These are phyloP conservation scores for Ciconia maguari DNA, from an alignment of 2,113 vertebrate species.

Conservation along the genomic window DNA sequence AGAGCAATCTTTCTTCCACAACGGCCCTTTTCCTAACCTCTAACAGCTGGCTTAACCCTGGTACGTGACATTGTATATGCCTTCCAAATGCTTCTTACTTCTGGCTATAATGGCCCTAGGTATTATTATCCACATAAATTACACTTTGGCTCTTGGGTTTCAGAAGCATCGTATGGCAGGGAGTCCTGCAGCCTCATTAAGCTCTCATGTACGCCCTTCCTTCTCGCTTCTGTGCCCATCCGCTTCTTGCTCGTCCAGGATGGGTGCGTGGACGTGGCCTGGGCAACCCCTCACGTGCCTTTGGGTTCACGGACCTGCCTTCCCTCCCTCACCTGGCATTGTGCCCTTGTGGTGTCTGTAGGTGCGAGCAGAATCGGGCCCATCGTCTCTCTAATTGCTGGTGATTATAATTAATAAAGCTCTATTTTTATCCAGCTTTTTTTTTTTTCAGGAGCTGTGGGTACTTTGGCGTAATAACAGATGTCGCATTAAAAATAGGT, in stretches of 20 bases:
- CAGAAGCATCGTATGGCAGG: background rate
- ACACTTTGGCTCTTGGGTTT: conserved; percentile 16
- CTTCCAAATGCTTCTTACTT: background rate
- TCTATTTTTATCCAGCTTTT: background rate
- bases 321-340: background rate
- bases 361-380: background rate
- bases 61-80: background rate
- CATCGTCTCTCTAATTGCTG: background rate
- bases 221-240: background rate
- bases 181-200: background rate
- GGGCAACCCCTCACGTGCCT: background rate
- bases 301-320: background rate
- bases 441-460: background rate
- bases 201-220: background rate
- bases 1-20: background rate
- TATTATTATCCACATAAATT: background rate
- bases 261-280: background rate
- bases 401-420: background rate
- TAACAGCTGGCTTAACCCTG: background rate
- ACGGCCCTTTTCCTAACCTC: background rate
- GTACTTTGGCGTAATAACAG: background rate
- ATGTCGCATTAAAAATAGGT: background rate
- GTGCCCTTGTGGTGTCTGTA: background rate
- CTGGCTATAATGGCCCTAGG: background rate
- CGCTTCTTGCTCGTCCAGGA: accelerated